Evolutionary conservation across 2,113 vertebrate genomes (phyloP), one percentile per base, ranked within the genome.

Genomic region (Eretmochelys imbricata): DNA sequence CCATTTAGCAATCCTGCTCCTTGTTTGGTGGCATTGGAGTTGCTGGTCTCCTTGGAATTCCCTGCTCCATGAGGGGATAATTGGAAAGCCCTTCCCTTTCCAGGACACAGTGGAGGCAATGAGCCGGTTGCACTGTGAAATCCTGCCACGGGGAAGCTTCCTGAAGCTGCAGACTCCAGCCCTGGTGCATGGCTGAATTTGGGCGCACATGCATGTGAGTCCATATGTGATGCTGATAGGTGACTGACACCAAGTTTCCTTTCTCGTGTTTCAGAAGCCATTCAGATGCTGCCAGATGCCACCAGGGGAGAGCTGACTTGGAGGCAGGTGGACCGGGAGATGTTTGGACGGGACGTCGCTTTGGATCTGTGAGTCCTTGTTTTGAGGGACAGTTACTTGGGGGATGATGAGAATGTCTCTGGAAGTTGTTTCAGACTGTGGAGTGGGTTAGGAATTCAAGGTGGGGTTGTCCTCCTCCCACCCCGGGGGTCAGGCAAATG

Each of bases 221-320:
- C 84, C 80, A 6, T 89, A 79, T 90, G 87, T 94, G 92, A 55
- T 94, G 82, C 89, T 92, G 96, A 97, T 91, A 93, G 88, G 96
- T 72, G 82, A 88, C 96, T 98, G 97, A 97, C 93, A 95, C 76
- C 91, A 65, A 94, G 95, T 98, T 97, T 95, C 94, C 95, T 95
- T 97, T 98, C 98, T 98, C 97, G 25, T 80, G 90, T 98, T 98
- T 98, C 98, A 98, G 98, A 95, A 97, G 84, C 96, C 95, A n/a
- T 97, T 96, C 93, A 96, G 94, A 98, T 98, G 96, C 97, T 48
- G 89, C 97, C 97, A 95, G 95, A 97, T 98, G 96, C 65, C 49
- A 94, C 95, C 96, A 95, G 93, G 72, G 14, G 3, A 97, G 91
- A 95, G 96, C 96, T 97, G 89, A 96, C 90, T 98, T 5, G 0